Evolutionary conservation across 2,888 invertebrate genomes (phyloP), one percentile per base, ranked within the genome.

Genomic region (Antitype chi): DNA sequence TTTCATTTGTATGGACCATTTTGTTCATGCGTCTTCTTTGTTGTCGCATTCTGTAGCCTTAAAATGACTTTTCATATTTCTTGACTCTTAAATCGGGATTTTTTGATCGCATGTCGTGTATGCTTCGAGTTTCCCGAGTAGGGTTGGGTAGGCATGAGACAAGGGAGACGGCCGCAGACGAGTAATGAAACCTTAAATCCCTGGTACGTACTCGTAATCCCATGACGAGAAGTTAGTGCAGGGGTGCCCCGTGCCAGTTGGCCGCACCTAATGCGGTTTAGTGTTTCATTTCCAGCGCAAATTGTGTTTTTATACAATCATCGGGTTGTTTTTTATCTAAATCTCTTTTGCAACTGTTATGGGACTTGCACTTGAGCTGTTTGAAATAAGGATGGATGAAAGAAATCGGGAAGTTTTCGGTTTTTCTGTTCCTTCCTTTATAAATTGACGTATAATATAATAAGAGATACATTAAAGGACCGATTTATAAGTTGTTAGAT

Each of bases 111-210:
- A 32, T 32, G 60, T 23, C 52, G 60, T 62, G 38, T 62, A 38
- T 53, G 59, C 1, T 69, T 88, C 89, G 89, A 83, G 85, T 85
- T 84, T 59, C 70, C 62, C 60, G 77, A 76, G 92, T 90, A 90
- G 78, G 88, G 89, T 43, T 80, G 11, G 8, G 82, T 70, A 82
- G 82, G 67, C 59, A 76, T 76, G 79, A 88, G 80, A 83, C 84
- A 85, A 88, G 90, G 92, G 90, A 82, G 86, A 88, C 88, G 90
- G 89, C 91, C 88, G 86, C 89, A 86, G 88, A 93, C 91, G 92
- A 95, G 95, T 96, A 96, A 96, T 96, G 96, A 96, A 96, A 96
- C 96, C 96, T 96, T 96, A 96, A 96, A 96, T 96, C 96, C 96
- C 96, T 96, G 94, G 96, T 95, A 93, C 94, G 94, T 92, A 95